Base-by-base conservation (phyloP, 1,140 invertebrate genomes). In the Forficula auricularia region DNA sequence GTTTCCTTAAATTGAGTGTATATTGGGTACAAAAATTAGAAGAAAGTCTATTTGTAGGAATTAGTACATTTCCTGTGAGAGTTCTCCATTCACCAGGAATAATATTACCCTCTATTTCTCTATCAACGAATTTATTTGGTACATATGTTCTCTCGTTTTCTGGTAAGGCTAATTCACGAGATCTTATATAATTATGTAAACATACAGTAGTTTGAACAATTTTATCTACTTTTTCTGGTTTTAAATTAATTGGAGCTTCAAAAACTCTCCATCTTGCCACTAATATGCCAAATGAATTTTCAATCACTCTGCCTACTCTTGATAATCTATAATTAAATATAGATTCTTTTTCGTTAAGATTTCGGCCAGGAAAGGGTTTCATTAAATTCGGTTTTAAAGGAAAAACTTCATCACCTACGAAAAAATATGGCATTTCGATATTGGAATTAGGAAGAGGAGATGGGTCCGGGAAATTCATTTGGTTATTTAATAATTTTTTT, bases 271-370 rank as follows among this genome's bases (percentile, higher is more conserved):
- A 40, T 50, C 54, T 52, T 40, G 51, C 45, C 7, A 52, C 55
- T 49, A 65, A 50, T 37, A 65, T 63, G 19, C 61, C 59, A 48
- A 66, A 66, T 8, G 57, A 55, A 55, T 61, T 63, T 55, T 65
- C 58, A 39, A 63, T 55, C 15, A 53, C 51, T 42, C 58, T 36
- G 50, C 59, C 49, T 32, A 57, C 59, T 47, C 58, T 50, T 41
- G 52, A 59, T 36, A 63, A 47, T 42, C 60, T 48, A 45, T 68
- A 70, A 47, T 71, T 68, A 50, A 59, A 70, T 43, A 62, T 57
- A 48, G 50, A 51, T n/a, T n/a, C n/a, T n/a, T n/a, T n/a, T n/a
- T n/a, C n/a, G n/a, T n/a, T n/a, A n/a, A n/a, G n/a, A n/a, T n/a
- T n/a, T n/a, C n/a, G n/a, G n/a, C n/a, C n/a, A 32, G 50, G 46